Base-by-base conservation (phyloP, 2,888 invertebrate genomes). In the Standfussiana lucernea region DNA sequence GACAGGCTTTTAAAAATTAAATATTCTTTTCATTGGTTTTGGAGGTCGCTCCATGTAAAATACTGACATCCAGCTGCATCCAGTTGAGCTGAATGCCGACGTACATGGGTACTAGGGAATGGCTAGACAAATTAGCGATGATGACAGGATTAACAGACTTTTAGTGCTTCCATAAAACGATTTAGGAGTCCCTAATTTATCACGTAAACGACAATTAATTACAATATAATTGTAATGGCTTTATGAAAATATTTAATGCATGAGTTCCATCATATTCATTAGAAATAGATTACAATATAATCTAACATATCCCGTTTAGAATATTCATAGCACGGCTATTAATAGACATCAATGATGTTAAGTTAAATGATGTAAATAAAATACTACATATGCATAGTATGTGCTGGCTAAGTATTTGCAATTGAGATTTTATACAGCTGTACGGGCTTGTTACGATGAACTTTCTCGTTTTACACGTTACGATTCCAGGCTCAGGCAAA, bases 331-430 rank as follows among this genome's bases (percentile, higher is more conserved):
- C 13, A 32, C n/a, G 11, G 65, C 80, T 87, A 87, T 83, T 73
- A 85, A 68, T 85, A 88, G 80, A 71, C 62, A 32, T 79, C 71
- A 69, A 65, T 79, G 78, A 79, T 72, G 67, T 15, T 74, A 67
- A 76, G 71, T 77, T 84, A 83, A 80, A 76, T 37, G 77, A 86
- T 87, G 87, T 82, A 77, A 86, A 88, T 90, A 84, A 77, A 80
- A 77, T 56, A 74, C 80, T 79, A 77, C 62, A 77, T 83, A 85
- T 80, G 81, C 84, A 75, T 75, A 76, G 67, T 71, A 82, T 64
- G 66, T 73, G 74, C 72, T 65, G 56, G 70, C 6, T 68, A 78
- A 75, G 76, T 80, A 86, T 89, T 90, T 86, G 87, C 89, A 87
- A 87, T 87, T 84, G 79, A 83, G 84, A 89, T 88, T 89, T 72